Base-by-base conservation (phyloP, 1,140 invertebrate genomes). In the Drosophila subobscura region DNA sequence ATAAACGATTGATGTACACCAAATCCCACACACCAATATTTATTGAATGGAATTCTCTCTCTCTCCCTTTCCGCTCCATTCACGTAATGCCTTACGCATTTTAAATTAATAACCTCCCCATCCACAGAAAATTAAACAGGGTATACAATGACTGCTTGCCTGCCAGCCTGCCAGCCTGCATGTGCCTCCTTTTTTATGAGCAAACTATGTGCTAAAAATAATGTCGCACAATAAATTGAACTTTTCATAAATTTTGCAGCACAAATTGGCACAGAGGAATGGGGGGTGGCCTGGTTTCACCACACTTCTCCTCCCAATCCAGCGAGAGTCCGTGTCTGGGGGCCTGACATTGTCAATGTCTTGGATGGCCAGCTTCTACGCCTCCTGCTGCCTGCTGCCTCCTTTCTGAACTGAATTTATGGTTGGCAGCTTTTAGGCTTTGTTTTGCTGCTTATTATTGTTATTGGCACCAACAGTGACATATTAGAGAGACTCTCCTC, bases 361-460 rank as follows among this genome's bases (percentile, higher is more conserved):
- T 86, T 86, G 79, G 64, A 33, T 57, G 61, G 67, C 64, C 40
- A 52, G 51, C 33, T 37, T 10, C 56, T 14, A 51, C 56, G 41
- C 52, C 51, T 23, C 6, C 41, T 16, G 2, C 7, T 0, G 5
- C 41, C 20, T 47, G 2, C 22, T 4, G 20, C 23, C 8, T 42
- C 51, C 40, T 50, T 57, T 49, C 61, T 37, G 55, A 77, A 54
- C 61, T 78, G 75, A 88, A 86, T 86, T 86, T 86, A 86, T 86
- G 83, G 78, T 80, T 83, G 83, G 57, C 83, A 86, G 83, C 83
- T 86, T 86, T 88, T 88, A 86, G 83, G 83, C 83, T 86, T 86
- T 86, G 83, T 86, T 86, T 86, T 86, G 83, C 83, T 83, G 83
- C 83, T 86, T 86, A 86, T 86, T 86, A 86, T 86, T 86, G 83